Evolutionary conservation across 2,888 invertebrate genomes (phyloP).

Genomic region (Orthosia gracilis): DNA sequence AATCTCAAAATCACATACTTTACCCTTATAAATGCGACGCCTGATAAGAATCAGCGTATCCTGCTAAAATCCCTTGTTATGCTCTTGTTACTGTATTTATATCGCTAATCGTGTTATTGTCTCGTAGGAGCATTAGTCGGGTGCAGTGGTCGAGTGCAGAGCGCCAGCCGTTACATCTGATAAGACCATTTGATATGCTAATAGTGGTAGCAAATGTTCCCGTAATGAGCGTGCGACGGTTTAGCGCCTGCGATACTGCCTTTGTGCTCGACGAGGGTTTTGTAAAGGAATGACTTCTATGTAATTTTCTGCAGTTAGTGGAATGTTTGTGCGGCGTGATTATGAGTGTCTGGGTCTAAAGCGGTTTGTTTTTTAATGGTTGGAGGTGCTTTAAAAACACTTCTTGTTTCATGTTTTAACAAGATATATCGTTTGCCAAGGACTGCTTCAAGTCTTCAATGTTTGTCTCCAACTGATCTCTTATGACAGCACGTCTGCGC

Average conservation of each 20-base stretch:
- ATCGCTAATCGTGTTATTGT: slow-evolving; percentile 87
- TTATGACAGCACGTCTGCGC: too few relatives aligned
- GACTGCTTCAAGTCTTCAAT: not conserved
- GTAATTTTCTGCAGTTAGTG: slow-evolving; percentile 56
- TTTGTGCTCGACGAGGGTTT: slow-evolving; percentile 54
- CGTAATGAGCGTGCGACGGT: slow-evolving; percentile 85
- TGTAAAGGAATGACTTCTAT: slow-evolving; percentile 57
- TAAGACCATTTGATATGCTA: slow-evolving; percentile 88
- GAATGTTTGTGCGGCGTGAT: slow-evolving; percentile 37
- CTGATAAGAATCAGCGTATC: slow-evolving; percentile 70
- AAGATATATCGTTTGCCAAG: not conserved
- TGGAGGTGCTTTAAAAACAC: not conserved
- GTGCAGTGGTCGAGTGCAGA: slow-evolving; percentile 70
- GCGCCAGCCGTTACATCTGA: slow-evolving; percentile 86
- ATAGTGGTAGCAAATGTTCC: slow-evolving; percentile 86
- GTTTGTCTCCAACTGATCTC: too few relatives aligned
- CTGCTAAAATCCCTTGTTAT: slow-evolving; percentile 68
- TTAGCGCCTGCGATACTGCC: slow-evolving; percentile 79
- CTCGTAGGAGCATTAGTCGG: slow-evolving; percentile 74
- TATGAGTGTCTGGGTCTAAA: slow-evolving; percentile 2
- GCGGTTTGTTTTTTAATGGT: slow-evolving; percentile 3
- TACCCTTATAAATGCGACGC: slow-evolving; percentile 61
- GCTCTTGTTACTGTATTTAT: slow-evolving; percentile 83
- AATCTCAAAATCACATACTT: slow-evolving; percentile 49
- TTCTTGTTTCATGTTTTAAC: not conserved